Evolutionary conservation across 2,113 vertebrate genomes (phyloP).

Genomic region (Pycnonotus jocosus): DNA sequence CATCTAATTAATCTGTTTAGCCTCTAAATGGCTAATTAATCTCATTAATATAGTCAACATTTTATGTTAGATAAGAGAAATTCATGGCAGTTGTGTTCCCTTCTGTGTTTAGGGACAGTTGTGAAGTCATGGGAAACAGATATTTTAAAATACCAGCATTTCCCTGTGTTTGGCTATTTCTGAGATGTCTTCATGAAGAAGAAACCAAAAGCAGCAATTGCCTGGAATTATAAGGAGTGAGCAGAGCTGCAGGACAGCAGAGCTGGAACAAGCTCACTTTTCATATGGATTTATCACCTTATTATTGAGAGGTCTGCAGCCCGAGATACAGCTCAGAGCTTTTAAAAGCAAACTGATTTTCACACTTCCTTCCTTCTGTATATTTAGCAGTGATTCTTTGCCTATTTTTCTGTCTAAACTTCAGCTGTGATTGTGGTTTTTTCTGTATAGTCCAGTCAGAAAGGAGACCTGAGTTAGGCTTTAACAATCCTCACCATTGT

Average conservation of each 20-base stretch:
- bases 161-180: neutral
- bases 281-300: neutral
- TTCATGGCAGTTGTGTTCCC: neutral
- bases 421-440: neutral
- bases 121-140: neutral
- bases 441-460: neutral
- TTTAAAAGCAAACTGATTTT: neutral
- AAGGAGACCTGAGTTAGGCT: neutral
- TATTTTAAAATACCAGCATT: neutral
- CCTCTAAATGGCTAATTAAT: neutral
- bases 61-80: neutral
- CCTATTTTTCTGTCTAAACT: neutral
- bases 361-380: neutral
- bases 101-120: neutral
- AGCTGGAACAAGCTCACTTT: neutral
- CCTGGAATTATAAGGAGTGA: neutral
- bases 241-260: neutral
- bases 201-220: neutral
- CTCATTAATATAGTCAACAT: neutral
- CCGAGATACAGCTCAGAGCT: neutral
- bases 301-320: neutral
- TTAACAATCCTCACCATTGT: neutral
- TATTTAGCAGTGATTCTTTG: neutral
- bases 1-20: slow-evolving; percentile 11
- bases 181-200: neutral